Conservation (phyloP, 1,140 invertebrate genomes). For the Drosophila equinoxialis region DNA sequence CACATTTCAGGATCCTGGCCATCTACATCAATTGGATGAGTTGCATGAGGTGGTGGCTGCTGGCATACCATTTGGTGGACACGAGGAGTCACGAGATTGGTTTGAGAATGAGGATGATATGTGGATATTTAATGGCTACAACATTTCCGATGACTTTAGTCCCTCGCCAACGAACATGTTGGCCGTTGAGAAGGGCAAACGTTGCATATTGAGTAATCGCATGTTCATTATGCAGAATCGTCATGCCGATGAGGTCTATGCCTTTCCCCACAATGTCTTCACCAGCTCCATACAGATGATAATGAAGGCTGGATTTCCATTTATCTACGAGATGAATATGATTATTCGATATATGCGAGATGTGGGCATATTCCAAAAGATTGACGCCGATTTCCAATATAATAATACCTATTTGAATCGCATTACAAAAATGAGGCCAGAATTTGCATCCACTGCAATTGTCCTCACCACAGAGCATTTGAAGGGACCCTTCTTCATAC, state of each 20-base stretch:
- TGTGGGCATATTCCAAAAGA: conserved; percentile 81
- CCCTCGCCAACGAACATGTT: conserved; percentile 78
- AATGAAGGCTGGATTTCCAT: conserved; percentile 84
- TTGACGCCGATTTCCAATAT: conserved; percentile 69
- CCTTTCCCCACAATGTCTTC: conserved; percentile 82
- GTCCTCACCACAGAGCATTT: conserved; percentile 83
- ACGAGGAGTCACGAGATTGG: conserved; percentile 84
- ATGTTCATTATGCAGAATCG: conserved; percentile 72
- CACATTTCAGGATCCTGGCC: conserved; percentile 84
- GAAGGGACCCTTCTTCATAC: conserved; percentile 83
- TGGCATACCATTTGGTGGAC: conserved; percentile 83
- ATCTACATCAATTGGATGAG: conserved; percentile 83
- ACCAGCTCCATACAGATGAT: conserved; percentile 84
- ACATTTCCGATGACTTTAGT: conserved; percentile 70
- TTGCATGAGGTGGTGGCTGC: conserved; percentile 83
- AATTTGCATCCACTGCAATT: conserved; percentile 62
- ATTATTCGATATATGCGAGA: conserved; percentile 83
- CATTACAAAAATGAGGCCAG: conserved; percentile 66
- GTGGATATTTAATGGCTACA: conserved; percentile 82
- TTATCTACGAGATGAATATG: conserved; percentile 82
- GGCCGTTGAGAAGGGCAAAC: conserved; percentile 81
- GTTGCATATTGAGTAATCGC: conserved; percentile 70
- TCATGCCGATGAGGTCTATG: conserved; percentile 80
- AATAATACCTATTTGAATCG: conserved; percentile 78
- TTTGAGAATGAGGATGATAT: conserved; percentile 84